Evolutionary conservation across 2,113 vertebrate genomes (phyloP), one percentile per base, ranked within the genome.

Genomic region (Notechis scutatus): DNA sequence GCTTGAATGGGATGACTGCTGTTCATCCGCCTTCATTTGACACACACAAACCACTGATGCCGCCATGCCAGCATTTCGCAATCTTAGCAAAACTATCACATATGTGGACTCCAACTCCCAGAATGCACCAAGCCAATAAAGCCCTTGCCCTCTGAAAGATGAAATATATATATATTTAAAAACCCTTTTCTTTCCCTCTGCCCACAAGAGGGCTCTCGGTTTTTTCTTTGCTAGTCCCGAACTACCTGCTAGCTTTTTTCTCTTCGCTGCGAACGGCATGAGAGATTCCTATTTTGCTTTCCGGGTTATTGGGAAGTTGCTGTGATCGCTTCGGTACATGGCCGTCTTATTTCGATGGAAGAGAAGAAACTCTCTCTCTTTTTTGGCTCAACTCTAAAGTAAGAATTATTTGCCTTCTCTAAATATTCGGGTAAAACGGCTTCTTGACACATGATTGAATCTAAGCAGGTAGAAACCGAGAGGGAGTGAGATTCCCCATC

Each of bases 191-290:
- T 59, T 11, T 39, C 20, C 7, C 2, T 91, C 57, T 89, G 64
- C 52, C 92, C 92, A n/a, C 64, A 54, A 92, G 92, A 85, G 92
- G 87, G 61, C 87, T 34, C 92, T 29, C 34, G 34, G 39, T 14
- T 88, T 89, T 29, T 90, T 47, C 24, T 15, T 26, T 45, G 11
- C 64, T 34, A 3, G 52, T 18, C n/a, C 20, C 23, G 9, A 24
- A 23, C 12, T 45, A 24, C 34, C 34, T 0, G 88, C 39, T 8
- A 39, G 0, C 86, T 55, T 56, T n/a, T 47, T 59, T 9, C 29
- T 89, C 87, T 85, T 85, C 21, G 26, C 18, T 26, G 23, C 39
- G 2, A 57, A 18, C 24, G 56, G 23, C 52, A 5, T 1, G 52
- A 5, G 3, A 29, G 7, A 23, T 56, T 57, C 2, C 18, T 15